Evolutionary conservation across 2,888 invertebrate genomes (phyloP).

Genomic region (Yponomeuta malinellus): DNA sequence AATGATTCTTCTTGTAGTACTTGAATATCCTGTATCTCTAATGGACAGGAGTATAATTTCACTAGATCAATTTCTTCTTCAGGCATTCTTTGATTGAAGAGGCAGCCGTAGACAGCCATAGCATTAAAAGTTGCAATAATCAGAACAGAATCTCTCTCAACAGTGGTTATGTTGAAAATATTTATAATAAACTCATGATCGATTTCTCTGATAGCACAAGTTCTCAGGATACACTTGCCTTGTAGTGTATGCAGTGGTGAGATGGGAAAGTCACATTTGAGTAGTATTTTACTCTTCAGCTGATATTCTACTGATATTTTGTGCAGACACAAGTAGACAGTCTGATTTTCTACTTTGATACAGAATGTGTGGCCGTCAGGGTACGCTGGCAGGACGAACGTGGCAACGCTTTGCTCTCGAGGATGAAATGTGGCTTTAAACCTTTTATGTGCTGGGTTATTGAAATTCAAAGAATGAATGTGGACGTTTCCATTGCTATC

Average conservation of each 20-base stretch:
- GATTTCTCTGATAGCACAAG: slow-evolving; percentile 24
- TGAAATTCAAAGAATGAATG: slow-evolving; percentile 44
- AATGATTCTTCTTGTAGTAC: slow-evolving; percentile 29
- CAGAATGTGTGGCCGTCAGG: slow-evolving; percentile 33
- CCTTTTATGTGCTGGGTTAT: slow-evolving; percentile 39
- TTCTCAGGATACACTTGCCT: slow-evolving; percentile 31
- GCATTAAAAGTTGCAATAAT: slow-evolving; percentile 42
- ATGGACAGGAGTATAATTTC: slow-evolving; percentile 46
- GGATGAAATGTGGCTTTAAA: slow-evolving; percentile 39
- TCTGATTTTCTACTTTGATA: slow-evolving; percentile 36
- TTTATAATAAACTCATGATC: slow-evolving; percentile 26
- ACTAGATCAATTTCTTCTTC: slow-evolving; percentile 29
- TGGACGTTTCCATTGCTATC: slow-evolving; percentile 45
- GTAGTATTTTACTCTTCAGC: slow-evolving; percentile 28
- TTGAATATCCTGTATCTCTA: slow-evolving; percentile 45
- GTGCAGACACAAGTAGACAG: slow-evolving; percentile 37
- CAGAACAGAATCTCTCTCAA: slow-evolving; percentile 25
- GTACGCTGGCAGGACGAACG: slow-evolving; percentile 22
- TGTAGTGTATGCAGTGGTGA: slow-evolving; percentile 21
- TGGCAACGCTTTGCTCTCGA: slow-evolving; percentile 32
- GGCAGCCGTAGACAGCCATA: slow-evolving; percentile 35
- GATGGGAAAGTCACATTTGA: slow-evolving; percentile 27
- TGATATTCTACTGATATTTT: slow-evolving; percentile 39
- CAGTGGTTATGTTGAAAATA: slow-evolving; percentile 27
- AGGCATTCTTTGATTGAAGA: slow-evolving; percentile 30